Base-by-base conservation (phyloP, 2,888 invertebrate genomes). In the Nomada hirtipes region DNA sequence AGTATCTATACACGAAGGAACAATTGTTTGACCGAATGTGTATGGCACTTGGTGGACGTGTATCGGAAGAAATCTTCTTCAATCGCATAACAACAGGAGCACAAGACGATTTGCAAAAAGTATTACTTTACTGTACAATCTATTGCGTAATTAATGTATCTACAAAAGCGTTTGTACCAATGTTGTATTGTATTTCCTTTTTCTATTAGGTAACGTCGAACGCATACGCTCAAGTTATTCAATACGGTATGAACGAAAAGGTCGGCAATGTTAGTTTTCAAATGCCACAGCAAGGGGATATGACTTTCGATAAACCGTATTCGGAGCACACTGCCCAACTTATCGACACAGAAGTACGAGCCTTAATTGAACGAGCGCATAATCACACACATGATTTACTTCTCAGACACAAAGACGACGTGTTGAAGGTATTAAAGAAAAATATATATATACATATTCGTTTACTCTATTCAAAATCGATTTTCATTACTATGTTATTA, bases 1-100 rank as follows among this genome's bases (percentile, higher is more conserved):
- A 99, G 94, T 99, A 98, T 94, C 95, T 99, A 68, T 98, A 99
- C 93, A 98, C 99, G 76, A 98, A 97, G 94, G 99, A 99, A 94
- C 99, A 99, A 94, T 95, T 99, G 4, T 97, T 98, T 88, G 99
- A 99, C 92, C 95, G 98, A 90, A 99, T 99, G 99, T 99, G 99
- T 94, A 99, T 99, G 98, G 98, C 99, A 0, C 95, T 99, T 2
- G 99, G 99, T n/a, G 99, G 99, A 0, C 95, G 99, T 87, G 99
- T 98, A 0, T 97, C 99, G 0, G 99, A 99, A 94, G 98, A 99
- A 94, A 95, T 99, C 86, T 99, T 99, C 95, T 99, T 99, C 92
- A 96, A 96, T 1, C 96, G 97, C 90, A 99, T 99, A 86, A 99
- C 99, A 2, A 99, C 99, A 0, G 99, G 99, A 0, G 99, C 99